Percentiles rank a stretch among this genome's conserved stretches.
Conservation (phyloP, 2,888 invertebrate species). For the Thecophora atra region DNA sequence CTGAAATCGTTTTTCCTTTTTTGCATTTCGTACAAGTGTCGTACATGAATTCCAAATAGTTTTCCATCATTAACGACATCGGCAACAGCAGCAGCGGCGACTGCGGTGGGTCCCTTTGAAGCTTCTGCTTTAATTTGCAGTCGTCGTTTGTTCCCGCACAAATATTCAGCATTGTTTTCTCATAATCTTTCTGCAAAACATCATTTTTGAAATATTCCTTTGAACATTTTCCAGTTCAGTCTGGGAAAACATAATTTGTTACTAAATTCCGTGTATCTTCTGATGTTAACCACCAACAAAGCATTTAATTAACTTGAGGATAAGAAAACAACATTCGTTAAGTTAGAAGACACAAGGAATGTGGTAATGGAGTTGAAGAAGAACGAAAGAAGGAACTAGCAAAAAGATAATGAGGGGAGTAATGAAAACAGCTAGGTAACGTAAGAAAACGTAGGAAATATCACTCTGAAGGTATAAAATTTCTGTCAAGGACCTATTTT, state of each 20-base stretch:
- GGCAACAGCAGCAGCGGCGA: background rate
- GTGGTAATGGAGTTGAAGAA: background rate
- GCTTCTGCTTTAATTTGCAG: background rate
- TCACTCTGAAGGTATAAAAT: too few species aligned
- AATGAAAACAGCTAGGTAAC: too few species aligned
- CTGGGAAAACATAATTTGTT: slow-evolving; percentile 8
- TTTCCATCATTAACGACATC: slow-evolving; percentile 37
- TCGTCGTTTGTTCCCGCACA: background rate
- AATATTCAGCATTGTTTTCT: slow-evolving; percentile 28
- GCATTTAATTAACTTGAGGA: background rate
- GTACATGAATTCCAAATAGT: slow-evolving; percentile 38
- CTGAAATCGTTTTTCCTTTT: slow-evolving; percentile 26
- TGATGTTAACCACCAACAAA: background rate
- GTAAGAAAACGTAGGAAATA: too few species aligned
- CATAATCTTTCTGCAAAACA: slow-evolving; percentile 36
- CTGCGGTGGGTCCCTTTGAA: slow-evolving; percentile 37
- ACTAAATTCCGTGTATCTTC: background rate
- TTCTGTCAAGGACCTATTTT: too few species aligned
- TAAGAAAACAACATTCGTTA: background rate
- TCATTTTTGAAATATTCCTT: slow-evolving; percentile 24
- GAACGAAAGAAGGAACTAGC: background rate
- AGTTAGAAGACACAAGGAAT: background rate
- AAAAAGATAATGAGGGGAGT: background rate
- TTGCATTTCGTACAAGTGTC: slow-evolving; percentile 34
- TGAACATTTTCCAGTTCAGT: background rate